Conservation (phyloP, 1,140 invertebrate genomes). For the Scaptodrosophila lebanonensis region DNA sequence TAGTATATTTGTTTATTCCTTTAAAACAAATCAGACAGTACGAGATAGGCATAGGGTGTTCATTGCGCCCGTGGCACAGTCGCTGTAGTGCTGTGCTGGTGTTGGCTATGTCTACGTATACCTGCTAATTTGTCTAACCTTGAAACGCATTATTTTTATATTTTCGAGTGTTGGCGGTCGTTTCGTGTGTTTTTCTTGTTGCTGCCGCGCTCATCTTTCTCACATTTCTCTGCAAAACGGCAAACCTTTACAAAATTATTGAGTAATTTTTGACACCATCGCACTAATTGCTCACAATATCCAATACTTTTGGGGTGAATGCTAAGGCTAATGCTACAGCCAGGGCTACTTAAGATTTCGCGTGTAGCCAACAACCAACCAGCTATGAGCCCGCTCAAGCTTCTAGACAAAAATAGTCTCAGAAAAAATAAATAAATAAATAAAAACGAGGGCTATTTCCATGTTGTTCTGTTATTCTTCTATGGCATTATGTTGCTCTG, state of each 20-base stretch:
- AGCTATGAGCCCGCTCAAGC: too few species aligned
- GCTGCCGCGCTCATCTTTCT: slow-evolving; percentile 18
- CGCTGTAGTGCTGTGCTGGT: too few species aligned
- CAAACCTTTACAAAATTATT: slow-evolving; percentile 47
- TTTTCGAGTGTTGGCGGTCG: too few species aligned
- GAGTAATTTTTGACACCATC: slow-evolving; percentile 61
- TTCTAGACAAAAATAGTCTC: slow-evolving; percentile 6
- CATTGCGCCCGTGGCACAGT: too few species aligned
- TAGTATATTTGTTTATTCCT: too few species aligned
- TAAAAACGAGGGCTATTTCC: too few species aligned
- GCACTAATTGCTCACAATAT: slow-evolving; percentile 50
- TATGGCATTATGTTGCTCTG: too few species aligned
- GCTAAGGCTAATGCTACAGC: slow-evolving; percentile 1
- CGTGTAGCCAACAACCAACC: too few species aligned
- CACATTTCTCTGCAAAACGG: slow-evolving; percentile 51
- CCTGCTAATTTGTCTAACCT: slow-evolving; percentile 64
- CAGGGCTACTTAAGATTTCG: neutral
- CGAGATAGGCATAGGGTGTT: too few species aligned
- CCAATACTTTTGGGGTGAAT: neutral
- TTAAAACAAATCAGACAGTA: too few species aligned
- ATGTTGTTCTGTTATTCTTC: too few species aligned
- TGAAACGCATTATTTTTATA: slow-evolving; percentile 23
- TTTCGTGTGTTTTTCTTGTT: slow-evolving; percentile 21
- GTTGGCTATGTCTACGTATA: neutral
- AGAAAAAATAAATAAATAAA: too few species aligned